phyloP scores from a whole-genome alignment of 1,140 invertebrate genomes.

The Drosophila mojavensis region DNA sequence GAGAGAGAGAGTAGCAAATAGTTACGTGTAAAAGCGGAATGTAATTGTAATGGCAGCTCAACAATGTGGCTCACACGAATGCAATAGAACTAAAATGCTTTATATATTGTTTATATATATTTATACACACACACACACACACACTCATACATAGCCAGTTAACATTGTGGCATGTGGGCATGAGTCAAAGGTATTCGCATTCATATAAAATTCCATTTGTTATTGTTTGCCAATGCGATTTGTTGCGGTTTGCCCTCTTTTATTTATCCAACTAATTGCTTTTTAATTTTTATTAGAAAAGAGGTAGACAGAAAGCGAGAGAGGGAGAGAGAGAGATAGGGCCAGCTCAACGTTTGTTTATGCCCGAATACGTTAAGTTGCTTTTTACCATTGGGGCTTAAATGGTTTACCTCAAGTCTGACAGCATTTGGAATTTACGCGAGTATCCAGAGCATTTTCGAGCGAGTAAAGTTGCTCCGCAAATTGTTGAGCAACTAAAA shows the following conservation, averaged over 20 bases:
- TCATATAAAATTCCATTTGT: constrained; percentile 64
- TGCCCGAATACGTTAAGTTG: constrained; percentile 27
- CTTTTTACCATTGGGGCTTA: constrained; percentile 21
- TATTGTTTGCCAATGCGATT: constrained; percentile 53
- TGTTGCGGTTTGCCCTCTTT: constrained; percentile 57
- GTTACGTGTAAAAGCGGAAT: constrained; percentile 36
- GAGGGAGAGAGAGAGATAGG: neutral
- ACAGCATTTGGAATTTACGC: constrained; percentile 16
- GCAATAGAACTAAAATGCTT: neutral
- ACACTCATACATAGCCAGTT: neutral
- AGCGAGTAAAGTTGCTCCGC: constrained; percentile 51
- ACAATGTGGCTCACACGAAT: constrained; percentile 57
- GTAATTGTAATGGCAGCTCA: constrained; percentile 54
- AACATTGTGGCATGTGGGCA: constrained; percentile 25
- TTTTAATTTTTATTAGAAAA: constrained; percentile 72
- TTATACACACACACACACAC: neutral
- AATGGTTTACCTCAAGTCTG: constrained; percentile 34
- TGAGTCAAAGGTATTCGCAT: constrained; percentile 42
- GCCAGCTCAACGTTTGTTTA: constrained; percentile 11
- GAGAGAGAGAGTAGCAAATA: neutral
- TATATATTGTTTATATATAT: neutral
- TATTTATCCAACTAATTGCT: constrained; percentile 76
- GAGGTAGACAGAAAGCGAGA: neutral
- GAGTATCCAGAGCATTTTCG: constrained; percentile 23
- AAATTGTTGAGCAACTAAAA: constrained; percentile 73